phyloP scores from a whole-genome alignment of 2,113 vertebrate species.

The Microcebus lehilahytsara region DNA sequence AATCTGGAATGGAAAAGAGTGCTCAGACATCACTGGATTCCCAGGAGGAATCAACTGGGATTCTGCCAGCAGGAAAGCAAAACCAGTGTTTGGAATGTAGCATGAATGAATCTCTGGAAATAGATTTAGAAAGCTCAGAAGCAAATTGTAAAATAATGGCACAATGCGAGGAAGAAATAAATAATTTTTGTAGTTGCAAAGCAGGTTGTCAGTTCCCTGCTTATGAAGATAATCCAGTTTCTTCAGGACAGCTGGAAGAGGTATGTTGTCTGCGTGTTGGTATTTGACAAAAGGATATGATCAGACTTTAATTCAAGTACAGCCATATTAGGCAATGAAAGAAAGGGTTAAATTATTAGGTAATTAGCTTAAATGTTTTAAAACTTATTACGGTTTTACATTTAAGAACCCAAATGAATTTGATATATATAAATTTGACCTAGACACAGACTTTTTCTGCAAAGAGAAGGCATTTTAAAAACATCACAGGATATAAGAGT shows the following conservation, averaged over 20 bases:
- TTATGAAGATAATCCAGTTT: slow-evolving; percentile 88
- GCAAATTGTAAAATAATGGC: slow-evolving; percentile 88
- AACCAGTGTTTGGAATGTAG: slow-evolving; percentile 91
- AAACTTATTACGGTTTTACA: neutral
- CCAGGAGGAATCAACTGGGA: slow-evolving; percentile 92
- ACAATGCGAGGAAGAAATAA: slow-evolving; percentile 84
- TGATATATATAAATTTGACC: neutral
- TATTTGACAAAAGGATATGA: neutral
- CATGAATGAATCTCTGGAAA: slow-evolving; percentile 85
- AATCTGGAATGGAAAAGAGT: slow-evolving; percentile 99
- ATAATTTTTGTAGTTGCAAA: slow-evolving; percentile 86
- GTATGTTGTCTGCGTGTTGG: slow-evolving; percentile 78
- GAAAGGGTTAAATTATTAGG: neutral
- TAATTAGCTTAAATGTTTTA: neutral
- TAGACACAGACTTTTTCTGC: neutral
- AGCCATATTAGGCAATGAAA: neutral
- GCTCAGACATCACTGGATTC: slow-evolving; percentile 99
- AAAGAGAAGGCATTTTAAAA: neutral
- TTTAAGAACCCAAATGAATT: neutral
- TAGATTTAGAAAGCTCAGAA: slow-evolving; percentile 82
- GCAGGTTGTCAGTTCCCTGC: slow-evolving; percentile 87
- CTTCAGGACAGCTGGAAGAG: slow-evolving; percentile 90
- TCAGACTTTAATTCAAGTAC: neutral
- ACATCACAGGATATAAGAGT: neutral
- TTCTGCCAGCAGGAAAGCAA: slow-evolving; percentile 87